Base-by-base conservation (phyloP, 2,888 invertebrate genomes). In the Schizotus pectinicornis region DNA sequence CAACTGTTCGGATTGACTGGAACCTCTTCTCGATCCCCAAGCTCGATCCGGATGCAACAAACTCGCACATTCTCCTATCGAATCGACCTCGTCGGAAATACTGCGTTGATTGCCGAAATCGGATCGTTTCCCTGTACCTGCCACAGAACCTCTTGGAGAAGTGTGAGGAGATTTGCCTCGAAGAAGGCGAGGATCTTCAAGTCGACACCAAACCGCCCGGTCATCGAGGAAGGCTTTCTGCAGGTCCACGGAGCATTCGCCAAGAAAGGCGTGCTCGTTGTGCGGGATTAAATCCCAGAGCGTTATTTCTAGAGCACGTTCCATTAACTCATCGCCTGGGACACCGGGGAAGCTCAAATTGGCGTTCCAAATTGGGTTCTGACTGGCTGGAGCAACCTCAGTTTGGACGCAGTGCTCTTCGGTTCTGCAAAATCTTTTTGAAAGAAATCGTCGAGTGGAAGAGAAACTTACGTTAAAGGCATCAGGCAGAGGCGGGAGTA, bases 331-430 rank as follows among this genome's bases (percentile, higher is more conserved):
- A 63, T 93, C 92, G 0, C 89, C 91, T 33, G 89, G 88, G 9
- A 93, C 87, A 33, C 89, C 89, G 1, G 89, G 84, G 76, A 95
- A 94, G 55, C 90, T 90, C 31, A 95, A 83, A 12, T 94, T 95
- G 11, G 94, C 93, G 77, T 95, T 95, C 95, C 95, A 95, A 51
- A 94, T 91, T 1, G 95, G 95, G 77, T 91, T 92, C 75, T 90
- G 91, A 0, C 92, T 90, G 8, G 92, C 91, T 53, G 92, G 92
- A 1, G 94, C 92, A 9, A 94, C 89, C 75, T 90, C 92, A 1
- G 94, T 94, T 78, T 92, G 92, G 61, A 90, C 84, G 3, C 89
- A 88, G 54, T 87, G 87, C 65, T 89, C 89, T 74, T 88, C 90
- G 49, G 88, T 88, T 54, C 92, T 93, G 74, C 1, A 74, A 71